Conservation (phyloP, 2,797 vertebrate species). For the Acanthurus lineatus region DNA sequence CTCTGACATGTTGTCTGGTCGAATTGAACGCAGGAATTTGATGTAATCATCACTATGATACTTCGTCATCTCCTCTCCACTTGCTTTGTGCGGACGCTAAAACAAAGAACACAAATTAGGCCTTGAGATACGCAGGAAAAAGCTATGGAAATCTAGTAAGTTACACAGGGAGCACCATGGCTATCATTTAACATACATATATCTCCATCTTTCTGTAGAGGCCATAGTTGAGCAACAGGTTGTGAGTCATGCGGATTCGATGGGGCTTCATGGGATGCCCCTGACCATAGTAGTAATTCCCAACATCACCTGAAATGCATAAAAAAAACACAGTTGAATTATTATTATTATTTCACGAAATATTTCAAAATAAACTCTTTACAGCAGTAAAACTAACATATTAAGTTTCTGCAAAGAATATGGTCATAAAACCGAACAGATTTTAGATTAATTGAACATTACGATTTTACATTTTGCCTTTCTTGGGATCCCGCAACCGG, state of each 20-base stretch:
- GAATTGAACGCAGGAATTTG: conserved; percentile 96
- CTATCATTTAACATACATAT: conserved; percentile 86
- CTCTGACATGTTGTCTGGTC: conserved; percentile 99
- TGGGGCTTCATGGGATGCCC: conserved; percentile 98
- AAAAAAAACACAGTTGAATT: background rate
- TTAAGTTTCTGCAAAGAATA: no score
- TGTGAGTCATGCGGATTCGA: conserved; percentile 97
- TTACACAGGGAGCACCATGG: background rate
- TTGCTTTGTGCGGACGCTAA: conserved; percentile 98
- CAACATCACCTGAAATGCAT: conserved; percentile 91
- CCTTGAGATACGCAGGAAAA: background rate
- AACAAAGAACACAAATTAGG: conserved; percentile 27
- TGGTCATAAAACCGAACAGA: no score
- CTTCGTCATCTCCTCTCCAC: conserved; percentile 98
- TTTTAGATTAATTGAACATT: no score
- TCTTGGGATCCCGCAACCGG: background rate
- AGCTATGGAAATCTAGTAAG: background rate
- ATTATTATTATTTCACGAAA: background rate
- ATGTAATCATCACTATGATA: conserved; percentile 99
- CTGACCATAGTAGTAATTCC: conserved; percentile 97
- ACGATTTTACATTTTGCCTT: background rate
- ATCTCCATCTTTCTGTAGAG: conserved; percentile 99
- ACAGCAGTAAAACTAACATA: no score
- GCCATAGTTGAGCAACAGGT: conserved; percentile 96
- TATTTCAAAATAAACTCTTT: no score